phyloP scores from a whole-genome alignment of 2,797 vertebrate genomes.

The Jordanella pulchra region DNA sequence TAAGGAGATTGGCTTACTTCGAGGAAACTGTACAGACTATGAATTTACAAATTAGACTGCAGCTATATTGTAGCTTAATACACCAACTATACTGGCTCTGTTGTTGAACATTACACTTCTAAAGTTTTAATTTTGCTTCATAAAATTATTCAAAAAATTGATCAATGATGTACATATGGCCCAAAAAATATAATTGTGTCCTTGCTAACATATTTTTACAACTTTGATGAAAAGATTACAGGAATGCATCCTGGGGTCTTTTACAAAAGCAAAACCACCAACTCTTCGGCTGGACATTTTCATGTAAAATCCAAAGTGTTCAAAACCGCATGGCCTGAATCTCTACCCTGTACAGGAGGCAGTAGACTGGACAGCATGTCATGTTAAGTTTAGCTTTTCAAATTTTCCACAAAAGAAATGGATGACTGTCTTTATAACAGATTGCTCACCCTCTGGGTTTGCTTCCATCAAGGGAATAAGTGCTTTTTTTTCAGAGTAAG shows the following conservation, averaged over 20 bases:
- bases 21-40: neutral
- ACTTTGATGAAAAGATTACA: neutral
- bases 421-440: slow-evolving; percentile 37
- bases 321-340: slow-evolving; percentile 67
- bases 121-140: neutral
- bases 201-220: neutral
- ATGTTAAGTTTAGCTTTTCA: slow-evolving; percentile 48
- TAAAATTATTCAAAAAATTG: neutral
- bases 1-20: neutral
- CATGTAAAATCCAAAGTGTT: neutral
- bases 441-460: slow-evolving; percentile 35
- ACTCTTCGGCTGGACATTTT: neutral
- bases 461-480: slow-evolving; percentile 52
- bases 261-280: neutral
- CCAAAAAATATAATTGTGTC: neutral
- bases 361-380: slow-evolving; percentile 37
- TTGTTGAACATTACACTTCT: neutral
- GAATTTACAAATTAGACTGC: neutral
- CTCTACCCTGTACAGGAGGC: slow-evolving; percentile 58
- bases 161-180: neutral
- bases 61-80: too few species aligned
- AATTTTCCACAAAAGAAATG: slow-evolving; percentile 48
- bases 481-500: slow-evolving; percentile 32
- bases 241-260: neutral
- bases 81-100: neutral